Percentiles rank a stretch among this genome's conserved stretches.
These are phyloP conservation scores for Zosterops japonicus DNA, from an alignment of 2,113 vertebrate genomes.

Conservation along the genomic window DNA sequence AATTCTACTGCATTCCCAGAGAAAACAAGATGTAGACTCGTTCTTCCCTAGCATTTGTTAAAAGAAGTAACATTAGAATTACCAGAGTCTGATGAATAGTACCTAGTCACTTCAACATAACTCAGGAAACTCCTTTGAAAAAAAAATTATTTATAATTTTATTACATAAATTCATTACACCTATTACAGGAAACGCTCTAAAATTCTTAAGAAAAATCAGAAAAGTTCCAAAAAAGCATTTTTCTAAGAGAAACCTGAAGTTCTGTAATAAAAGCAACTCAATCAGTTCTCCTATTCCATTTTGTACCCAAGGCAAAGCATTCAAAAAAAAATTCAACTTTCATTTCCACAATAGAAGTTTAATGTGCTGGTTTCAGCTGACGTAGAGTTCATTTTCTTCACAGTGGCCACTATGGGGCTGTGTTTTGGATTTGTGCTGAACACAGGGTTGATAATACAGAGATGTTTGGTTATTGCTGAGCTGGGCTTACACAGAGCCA, in stretches of 20 bases:
- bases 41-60: background rate
- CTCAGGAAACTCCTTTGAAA: background rate
- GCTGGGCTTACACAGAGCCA: background rate
- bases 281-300: background rate
- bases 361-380: background rate
- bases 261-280: background rate
- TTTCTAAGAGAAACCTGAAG: background rate
- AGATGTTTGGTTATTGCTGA: background rate
- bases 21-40: background rate
- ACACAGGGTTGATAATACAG: too few relatives aligned
- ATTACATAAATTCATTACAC: background rate
- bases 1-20: background rate
- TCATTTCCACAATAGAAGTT: background rate
- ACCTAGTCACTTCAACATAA: background rate
- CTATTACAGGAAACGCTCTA: background rate
- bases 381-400: background rate
- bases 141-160: background rate
- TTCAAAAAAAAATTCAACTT: background rate
- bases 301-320: rapidly evolving
- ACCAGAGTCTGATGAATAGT: background rate
- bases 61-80: background rate
- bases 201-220: background rate
- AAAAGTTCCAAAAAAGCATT: background rate
- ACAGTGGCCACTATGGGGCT: too few relatives aligned
- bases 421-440: background rate